These are phyloP conservation scores for Temnothorax unifasciatus DNA, from an alignment of 2,888 invertebrate species.

Conservation along the genomic window DNA sequence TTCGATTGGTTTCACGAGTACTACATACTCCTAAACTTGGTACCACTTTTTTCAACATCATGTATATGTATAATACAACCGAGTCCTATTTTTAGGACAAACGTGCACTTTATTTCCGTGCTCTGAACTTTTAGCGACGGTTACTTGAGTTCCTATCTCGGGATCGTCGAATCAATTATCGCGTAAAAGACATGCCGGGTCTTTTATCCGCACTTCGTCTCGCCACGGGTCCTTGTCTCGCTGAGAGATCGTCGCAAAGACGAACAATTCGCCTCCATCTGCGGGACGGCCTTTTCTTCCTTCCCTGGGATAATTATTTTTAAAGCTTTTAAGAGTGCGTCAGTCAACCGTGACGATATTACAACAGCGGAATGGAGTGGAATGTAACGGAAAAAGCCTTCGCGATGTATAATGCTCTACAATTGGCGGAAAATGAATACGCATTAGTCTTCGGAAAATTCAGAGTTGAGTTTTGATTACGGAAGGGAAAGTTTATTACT, in stretches of 20 bases:
- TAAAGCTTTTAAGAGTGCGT: conserved; percentile 41
- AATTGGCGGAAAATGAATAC: not conserved
- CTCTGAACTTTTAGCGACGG: conserved; percentile 34
- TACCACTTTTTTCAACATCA: no score
- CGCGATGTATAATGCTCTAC: not conserved
- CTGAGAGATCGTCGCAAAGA: conserved; percentile 46
- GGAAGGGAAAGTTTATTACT: not conserved
- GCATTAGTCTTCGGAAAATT: not conserved
- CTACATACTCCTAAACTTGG: no score
- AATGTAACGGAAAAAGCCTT: conserved; percentile 39
- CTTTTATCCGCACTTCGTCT: conserved; percentile 38
- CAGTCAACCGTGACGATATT: conserved; percentile 35
- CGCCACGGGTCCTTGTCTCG: conserved; percentile 3
- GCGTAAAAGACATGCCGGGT: conserved; percentile 36
- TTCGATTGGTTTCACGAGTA: no score
- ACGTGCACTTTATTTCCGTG: not conserved
- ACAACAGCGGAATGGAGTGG: not conserved
- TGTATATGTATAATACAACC: not conserved
- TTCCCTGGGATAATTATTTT: conserved; percentile 51
- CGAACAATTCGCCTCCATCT: conserved; percentile 43
- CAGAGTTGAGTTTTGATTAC: not conserved
- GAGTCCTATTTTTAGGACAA: conserved; percentile 15
- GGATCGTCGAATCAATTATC: conserved; percentile 42
- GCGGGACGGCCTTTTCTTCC: conserved; percentile 46
- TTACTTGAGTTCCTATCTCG: conserved; percentile 12